Base-by-base conservation (phyloP, 2,113 vertebrate genomes). In the Rhea pennata region DNA sequence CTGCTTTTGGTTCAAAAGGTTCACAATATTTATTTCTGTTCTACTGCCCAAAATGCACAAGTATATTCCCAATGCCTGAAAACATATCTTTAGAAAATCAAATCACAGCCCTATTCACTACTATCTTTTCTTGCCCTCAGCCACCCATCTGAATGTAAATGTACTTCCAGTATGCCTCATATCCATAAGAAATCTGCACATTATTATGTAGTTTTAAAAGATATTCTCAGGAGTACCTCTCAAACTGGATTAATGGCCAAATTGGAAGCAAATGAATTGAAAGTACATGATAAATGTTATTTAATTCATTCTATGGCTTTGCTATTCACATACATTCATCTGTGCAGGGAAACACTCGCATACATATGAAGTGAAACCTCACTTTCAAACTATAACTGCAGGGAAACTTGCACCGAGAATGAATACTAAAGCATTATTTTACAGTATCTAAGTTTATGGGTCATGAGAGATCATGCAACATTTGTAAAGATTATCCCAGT, bases 221-320 rank as follows among this genome's bases (percentile, higher is more conserved):
- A 33, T 12, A 51, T 20, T 59, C 75, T 84, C 85, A 53, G 61
- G 93, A 5, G 29, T 86, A 91, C 27, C n/a, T 75, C 80, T 91
- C 5, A 0, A 90, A 95, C 75, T 19, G 6, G 64, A 93, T 95
- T 90, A 92, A 90, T 88, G 58, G 56, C 50, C 10, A 88, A 95
- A 87, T 6, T 69, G 53, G 70, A 94, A 87, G 76, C 61, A 95
- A 96, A 72, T 78, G 56, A 90, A 81, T 62, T 33, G 51, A 69
- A 93, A 96, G 69, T 27, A 58, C 17, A 62, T 19, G n/a, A 72
- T 65, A 87, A 92, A 92, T 72, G 33, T 39, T 51, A 84, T 69
- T 88, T 87, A 85, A 54, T 92, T 95, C 40, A 50, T 88, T 84
- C 65, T 42, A 8, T 48, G 53, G n/a, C 58, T 94, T 88, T 84